Conservation (phyloP, 2,888 invertebrate species). For the Alloscopus bannaensis region DNA sequence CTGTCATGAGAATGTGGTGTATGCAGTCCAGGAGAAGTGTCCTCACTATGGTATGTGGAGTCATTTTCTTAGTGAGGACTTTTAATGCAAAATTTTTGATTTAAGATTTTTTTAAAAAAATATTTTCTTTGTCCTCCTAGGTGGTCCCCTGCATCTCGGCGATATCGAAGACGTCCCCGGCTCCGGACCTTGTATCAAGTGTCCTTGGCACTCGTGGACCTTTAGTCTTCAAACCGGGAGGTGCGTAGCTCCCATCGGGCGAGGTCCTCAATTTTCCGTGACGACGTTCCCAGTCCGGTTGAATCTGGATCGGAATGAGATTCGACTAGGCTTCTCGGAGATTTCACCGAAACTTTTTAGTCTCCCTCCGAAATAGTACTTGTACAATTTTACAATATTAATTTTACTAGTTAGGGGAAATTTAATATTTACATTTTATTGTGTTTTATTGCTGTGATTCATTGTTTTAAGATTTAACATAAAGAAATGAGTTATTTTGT, state of each 20-base stretch:
- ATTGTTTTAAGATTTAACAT: background rate
- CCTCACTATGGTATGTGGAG: conserved; percentile 67
- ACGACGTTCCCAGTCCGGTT: conserved; percentile 63
- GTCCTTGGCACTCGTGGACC: conserved; percentile 71
- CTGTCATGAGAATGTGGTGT: conserved; percentile 56
- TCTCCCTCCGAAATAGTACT: conserved; percentile 29
- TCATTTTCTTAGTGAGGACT: background rate
- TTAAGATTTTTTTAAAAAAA: background rate
- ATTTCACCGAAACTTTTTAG: conserved; percentile 61
- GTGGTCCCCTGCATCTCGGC: conserved; percentile 65
- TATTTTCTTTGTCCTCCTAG: conserved; percentile 32
- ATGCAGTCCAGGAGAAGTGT: conserved; percentile 69
- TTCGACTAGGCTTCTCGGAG: conserved; percentile 66
- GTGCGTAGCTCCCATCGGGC: conserved; percentile 64
- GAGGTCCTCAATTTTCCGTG: conserved; percentile 30
- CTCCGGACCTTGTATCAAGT: conserved; percentile 66
- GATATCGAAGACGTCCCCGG: conserved; percentile 70
- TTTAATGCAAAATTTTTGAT: background rate
- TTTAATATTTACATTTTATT: background rate
- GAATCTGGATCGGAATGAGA: conserved; percentile 33
- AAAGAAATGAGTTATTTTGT: too few species aligned
- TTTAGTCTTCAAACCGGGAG: conserved; percentile 67
- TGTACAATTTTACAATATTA: background rate
- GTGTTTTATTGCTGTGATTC: background rate
- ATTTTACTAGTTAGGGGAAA: too few species aligned